Conservation (phyloP, 2,888 invertebrate genomes). For the Lasioglossum oenotherae region DNA sequence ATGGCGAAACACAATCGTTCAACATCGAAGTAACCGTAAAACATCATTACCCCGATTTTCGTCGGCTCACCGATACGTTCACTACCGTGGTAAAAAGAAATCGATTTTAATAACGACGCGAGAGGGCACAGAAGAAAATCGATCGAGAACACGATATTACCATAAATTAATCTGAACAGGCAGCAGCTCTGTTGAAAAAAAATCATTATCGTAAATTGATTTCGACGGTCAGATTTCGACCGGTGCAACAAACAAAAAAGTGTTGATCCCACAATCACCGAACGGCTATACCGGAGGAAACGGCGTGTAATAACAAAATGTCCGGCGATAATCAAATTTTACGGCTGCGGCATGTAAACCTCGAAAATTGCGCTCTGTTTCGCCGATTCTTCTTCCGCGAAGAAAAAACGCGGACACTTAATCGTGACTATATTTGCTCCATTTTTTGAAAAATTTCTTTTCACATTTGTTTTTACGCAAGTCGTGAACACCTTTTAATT, state of each 20-base stretch:
- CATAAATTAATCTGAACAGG: conserved; percentile 50
- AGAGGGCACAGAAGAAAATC: conserved; percentile 32
- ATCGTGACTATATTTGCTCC: background rate
- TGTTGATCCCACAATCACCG: conserved; percentile 4
- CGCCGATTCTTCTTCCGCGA: background rate
- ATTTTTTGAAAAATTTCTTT: background rate
- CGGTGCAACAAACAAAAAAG: conserved; percentile 8
- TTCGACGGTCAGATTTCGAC: background rate
- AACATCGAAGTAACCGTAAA: background rate
- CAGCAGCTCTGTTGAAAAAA: conserved; percentile 20
- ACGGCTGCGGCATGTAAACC: conserved; percentile 35
- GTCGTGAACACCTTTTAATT: background rate
- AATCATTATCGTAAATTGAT: conserved; percentile 56
- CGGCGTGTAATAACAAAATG: conserved; percentile 43
- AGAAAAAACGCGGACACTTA: background rate
- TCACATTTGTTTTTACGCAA: background rate
- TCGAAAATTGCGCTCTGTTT: conserved; percentile 36
- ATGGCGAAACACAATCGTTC: background rate
- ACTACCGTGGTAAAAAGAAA: background rate
- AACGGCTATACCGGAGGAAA: conserved; percentile 15
- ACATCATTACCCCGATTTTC: conserved; percentile 1
- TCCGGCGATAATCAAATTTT: conserved; percentile 51
- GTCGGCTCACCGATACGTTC: background rate
- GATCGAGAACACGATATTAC: conserved; percentile 28
- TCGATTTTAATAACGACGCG: conserved; percentile 30